Evolutionary conservation across 2,888 invertebrate species (phyloP).

Genomic region (Dicranocentrus wangi): DNA sequence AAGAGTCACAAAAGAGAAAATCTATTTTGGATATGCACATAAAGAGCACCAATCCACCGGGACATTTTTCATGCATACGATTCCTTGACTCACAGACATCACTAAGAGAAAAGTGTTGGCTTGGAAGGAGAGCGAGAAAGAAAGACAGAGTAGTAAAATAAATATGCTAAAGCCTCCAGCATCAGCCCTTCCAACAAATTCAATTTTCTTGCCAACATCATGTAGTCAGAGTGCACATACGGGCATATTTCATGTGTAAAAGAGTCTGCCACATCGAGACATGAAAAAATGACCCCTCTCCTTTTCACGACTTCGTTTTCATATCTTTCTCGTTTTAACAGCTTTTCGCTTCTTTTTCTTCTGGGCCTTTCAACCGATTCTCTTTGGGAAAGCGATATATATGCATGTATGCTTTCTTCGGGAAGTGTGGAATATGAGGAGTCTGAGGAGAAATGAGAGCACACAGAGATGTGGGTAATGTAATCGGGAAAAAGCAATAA

Average conservation of each 20-base stretch:
- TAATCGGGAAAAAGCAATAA: conserved; percentile 42
- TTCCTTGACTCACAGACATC: conserved; percentile 68
- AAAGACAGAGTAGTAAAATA: conserved; percentile 67
- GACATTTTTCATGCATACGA: conserved; percentile 73
- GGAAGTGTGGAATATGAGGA: conserved; percentile 5
- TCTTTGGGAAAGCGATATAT: not conserved
- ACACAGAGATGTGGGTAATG: conserved; percentile 6
- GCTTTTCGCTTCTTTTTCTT: conserved; percentile 15
- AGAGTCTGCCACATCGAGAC: conserved; percentile 65
- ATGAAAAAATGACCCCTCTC: conserved; percentile 68
- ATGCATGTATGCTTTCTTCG: conserved; percentile 27
- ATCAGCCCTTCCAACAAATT: conserved; percentile 70
- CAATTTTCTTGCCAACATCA: conserved; percentile 72
- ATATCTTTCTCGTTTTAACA: conserved; percentile 38
- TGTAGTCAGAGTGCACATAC: conserved; percentile 70
- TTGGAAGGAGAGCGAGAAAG: conserved; percentile 43
- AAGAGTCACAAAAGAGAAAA: conserved; percentile 26
- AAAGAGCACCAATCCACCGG: conserved; percentile 69
- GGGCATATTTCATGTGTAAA: conserved; percentile 73
- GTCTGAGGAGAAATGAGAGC: not conserved
- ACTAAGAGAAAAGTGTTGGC: conserved; percentile 31
- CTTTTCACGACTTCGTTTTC: conserved; percentile 34
- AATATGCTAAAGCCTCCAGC: conserved; percentile 69
- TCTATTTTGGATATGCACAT: conserved; percentile 52
- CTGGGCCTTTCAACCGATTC: not conserved